Percentiles rank a stretch among this genome's conserved stretches.
Conservation (phyloP, 2,113 vertebrate genomes). For the Lampris megalopsis region DNA sequence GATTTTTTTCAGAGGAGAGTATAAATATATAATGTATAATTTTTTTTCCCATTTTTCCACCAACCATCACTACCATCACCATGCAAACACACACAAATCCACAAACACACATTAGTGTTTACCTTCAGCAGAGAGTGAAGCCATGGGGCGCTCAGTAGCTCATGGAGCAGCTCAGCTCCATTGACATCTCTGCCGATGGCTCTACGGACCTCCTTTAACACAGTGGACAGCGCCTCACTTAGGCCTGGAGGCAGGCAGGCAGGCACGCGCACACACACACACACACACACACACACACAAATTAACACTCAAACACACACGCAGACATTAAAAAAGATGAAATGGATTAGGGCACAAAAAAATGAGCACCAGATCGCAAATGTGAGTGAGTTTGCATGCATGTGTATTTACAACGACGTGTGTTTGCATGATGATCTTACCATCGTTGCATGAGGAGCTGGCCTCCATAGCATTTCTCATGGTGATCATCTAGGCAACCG, state of each 20-base stretch:
- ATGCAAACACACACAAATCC: too few species aligned
- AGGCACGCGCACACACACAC: constrained; percentile 7
- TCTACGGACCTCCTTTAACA: constrained; percentile 84
- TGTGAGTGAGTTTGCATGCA: background rate
- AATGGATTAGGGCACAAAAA: constrained; percentile 15
- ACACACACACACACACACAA: constrained; percentile 6
- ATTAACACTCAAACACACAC: constrained; percentile 5
- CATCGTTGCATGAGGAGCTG: constrained; percentile 26
- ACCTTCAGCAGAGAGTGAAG: constrained; percentile 90
- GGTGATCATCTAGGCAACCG: constrained; percentile 18
- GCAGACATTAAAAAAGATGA: background rate
- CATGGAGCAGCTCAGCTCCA: constrained; percentile 85
- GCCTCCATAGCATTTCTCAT: constrained; percentile 64
- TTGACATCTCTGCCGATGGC: constrained; percentile 83
- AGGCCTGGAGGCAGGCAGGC: constrained; percentile 73
- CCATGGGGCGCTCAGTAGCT: constrained; percentile 89
- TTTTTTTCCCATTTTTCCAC: background rate
- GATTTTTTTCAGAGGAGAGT: too few species aligned
- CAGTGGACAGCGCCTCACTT: constrained; percentile 82
- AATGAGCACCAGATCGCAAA: too few species aligned
- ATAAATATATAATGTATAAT: too few species aligned
- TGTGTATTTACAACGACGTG: background rate
- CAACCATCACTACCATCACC: background rate
- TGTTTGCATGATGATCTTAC: constrained; percentile 46
- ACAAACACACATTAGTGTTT: background rate